Percentiles rank a stretch among this genome's conserved stretches.
Conservation (phyloP, 1,140 invertebrate species). For the Scaptomyza montana region DNA sequence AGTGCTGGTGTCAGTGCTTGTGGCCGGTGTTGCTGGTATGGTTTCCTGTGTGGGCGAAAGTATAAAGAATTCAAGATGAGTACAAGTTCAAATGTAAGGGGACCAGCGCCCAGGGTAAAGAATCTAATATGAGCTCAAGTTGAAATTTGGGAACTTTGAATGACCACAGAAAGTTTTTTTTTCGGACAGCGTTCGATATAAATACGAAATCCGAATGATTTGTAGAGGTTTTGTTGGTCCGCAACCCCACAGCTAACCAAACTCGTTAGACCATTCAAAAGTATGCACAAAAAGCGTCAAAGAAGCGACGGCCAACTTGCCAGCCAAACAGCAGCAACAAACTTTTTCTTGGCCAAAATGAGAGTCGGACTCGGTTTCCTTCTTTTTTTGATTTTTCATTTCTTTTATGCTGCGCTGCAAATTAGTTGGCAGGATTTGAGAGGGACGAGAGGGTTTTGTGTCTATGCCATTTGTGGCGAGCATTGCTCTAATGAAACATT, state of each 20-base stretch:
- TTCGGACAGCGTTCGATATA: conserved; percentile 63
- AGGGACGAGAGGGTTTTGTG: not conserved
- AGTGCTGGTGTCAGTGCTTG: conserved; percentile 71
- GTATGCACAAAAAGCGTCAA: conserved; percentile 66
- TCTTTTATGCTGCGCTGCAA: conserved; percentile 71
- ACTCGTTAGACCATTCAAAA: conserved; percentile 72
- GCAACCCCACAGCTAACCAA: conserved; percentile 20
- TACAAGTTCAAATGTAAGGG: conserved; percentile 29
- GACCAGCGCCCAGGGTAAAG: conserved; percentile 5
- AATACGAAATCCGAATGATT: conserved; percentile 70
- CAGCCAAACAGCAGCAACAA: conserved; percentile 26
- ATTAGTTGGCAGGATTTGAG: conserved; percentile 57
- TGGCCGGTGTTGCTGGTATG: conserved; percentile 77
- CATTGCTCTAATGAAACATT: conserved; percentile 79
- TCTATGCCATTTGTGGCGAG: conserved; percentile 63
- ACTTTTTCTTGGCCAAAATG: conserved; percentile 59
- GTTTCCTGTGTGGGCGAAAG: conserved; percentile 50
- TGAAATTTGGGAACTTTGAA: conserved; percentile 48
- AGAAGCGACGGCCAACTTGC: conserved; percentile 37
- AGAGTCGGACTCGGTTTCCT: conserved; percentile 35
- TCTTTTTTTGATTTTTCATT: conserved; percentile 38
- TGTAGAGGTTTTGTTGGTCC: conserved; percentile 33
- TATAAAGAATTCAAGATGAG: conserved; percentile 15
- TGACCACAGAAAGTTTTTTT: conserved; percentile 67
- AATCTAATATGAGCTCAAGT: conserved; percentile 27